Conservation (phyloP, 2,113 vertebrate genomes). For the Micromys minutus region DNA sequence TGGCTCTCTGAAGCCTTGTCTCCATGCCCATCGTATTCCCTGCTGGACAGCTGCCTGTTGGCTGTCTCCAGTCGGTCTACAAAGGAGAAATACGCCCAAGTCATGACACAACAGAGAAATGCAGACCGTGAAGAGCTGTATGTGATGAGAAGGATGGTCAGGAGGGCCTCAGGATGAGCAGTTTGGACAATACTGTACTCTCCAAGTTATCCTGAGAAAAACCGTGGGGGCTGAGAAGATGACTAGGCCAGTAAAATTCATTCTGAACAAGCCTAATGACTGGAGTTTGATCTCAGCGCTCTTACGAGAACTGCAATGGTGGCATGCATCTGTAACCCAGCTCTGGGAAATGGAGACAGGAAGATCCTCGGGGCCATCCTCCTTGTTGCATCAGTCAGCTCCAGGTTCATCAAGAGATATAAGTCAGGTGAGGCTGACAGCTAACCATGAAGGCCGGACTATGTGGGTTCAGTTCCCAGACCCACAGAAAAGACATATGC, state of each 20-base stretch:
- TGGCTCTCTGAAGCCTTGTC: conserved; percentile 85
- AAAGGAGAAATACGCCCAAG: conserved; percentile 79
- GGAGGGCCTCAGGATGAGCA: conserved; percentile 54
- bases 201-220: neutral
- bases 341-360: neutral
- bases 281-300: neutral
- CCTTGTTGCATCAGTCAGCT: too few species aligned
- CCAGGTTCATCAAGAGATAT: neutral
- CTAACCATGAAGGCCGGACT: neutral
- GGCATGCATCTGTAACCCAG: neutral
- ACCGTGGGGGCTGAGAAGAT: neutral
- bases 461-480: neutral
- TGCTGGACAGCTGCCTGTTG: conserved; percentile 90
- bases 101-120: conserved; percentile 69
- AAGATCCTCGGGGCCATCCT: neutral
- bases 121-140: conserved; percentile 48
- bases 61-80: conserved; percentile 92
- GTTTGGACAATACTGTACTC: neutral
- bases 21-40: conserved; percentile 86
- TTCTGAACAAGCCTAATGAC: neutral
- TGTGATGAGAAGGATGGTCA: conserved; percentile 71
- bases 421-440: neutral
- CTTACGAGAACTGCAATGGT: neutral
- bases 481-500: neutral
- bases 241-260: too few species aligned